Evolutionary conservation across 2,113 vertebrate genomes (phyloP), one percentile per base, ranked within the genome.

Genomic region (Mastomys natalensis): DNA sequence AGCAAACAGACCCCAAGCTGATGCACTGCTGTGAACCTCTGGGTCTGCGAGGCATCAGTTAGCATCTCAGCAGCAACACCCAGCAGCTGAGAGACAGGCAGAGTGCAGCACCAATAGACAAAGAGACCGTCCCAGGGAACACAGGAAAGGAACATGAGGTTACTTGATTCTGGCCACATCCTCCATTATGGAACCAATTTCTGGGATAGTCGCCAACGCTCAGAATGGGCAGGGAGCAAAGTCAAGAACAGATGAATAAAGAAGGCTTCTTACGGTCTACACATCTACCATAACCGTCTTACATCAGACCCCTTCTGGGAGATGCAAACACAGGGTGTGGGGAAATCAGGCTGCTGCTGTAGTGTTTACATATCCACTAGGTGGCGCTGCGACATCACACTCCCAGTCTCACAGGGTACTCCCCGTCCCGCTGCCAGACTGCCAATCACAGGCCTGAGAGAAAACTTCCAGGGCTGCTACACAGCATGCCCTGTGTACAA

Each of bases 301-400:
- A 43, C 45, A 48, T 58, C 12, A 26, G 53, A 93, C 11, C 22
- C 66, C 55, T 43, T 76, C 81, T 29, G 29, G 13, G 90, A 73
- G 62, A 0, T 37, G 73, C 15, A 17, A 66, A 74, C 72, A 29
- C 40, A n/a, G 37, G 11, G 8, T 4, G 22, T 66, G 60, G 24
- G 62, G n/a, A 5, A 3, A 29, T 34, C 64, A 45, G 68, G 26
- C 24, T 15, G 55, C 87, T 9, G 43, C 0, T 64, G 80, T 60
- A 17, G 37, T 21, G 29, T 64, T 37, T 31, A 21, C 9, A 1
- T 0, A 2, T 0, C 96, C 97, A 90, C 97, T 85, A 97, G 97
- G 89, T 95, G 97, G 97, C 0, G 95, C 90, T 91, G 31, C 45
- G 5, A 0, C 53, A 17, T 10, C 86, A 62, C 66, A 48, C 22